Percentiles rank a stretch among this genome's conserved stretches.
Evolutionary conservation across 2,113 vertebrate species (phyloP).

Genomic region (Hydropotes inermis): DNA sequence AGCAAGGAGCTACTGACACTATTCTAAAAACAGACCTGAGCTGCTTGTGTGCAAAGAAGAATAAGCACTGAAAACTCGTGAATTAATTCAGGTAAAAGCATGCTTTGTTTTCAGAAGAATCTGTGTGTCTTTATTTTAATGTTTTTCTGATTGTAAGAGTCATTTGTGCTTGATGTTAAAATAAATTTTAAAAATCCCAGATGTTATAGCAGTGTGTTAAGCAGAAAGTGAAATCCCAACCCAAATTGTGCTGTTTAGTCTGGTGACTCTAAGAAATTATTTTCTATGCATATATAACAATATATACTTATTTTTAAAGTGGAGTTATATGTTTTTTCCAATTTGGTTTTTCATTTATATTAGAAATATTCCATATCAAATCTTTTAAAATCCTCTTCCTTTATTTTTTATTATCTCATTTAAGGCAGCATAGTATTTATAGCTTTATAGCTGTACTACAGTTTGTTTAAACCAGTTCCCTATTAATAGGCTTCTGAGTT

Average conservation of each 20-base stretch:
- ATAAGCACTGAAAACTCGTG: background rate
- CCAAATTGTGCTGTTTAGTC: background rate
- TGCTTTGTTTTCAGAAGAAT: background rate
- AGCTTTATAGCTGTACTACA: background rate
- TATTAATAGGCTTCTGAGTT: background rate
- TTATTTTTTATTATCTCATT: background rate
- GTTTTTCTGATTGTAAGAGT: background rate
- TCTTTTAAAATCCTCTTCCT: background rate
- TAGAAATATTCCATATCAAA: background rate
- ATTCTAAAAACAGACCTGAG: conserved; percentile 50
- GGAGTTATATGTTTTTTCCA: background rate
- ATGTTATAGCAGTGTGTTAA: background rate
- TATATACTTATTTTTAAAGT: background rate
- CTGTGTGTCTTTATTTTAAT: background rate
- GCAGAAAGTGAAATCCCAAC: background rate
- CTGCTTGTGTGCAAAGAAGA: background rate
- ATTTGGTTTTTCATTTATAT: background rate
- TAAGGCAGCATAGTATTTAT: background rate
- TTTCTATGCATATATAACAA: background rate
- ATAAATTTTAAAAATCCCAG: background rate
- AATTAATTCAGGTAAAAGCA: background rate
- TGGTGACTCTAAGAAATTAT: background rate
- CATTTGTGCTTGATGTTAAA: background rate
- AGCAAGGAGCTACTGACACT: conserved; percentile 16
- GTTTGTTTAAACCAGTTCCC: background rate